Conservation (phyloP, 2,888 invertebrate genomes). For the Capitulum mitella region DNA sequence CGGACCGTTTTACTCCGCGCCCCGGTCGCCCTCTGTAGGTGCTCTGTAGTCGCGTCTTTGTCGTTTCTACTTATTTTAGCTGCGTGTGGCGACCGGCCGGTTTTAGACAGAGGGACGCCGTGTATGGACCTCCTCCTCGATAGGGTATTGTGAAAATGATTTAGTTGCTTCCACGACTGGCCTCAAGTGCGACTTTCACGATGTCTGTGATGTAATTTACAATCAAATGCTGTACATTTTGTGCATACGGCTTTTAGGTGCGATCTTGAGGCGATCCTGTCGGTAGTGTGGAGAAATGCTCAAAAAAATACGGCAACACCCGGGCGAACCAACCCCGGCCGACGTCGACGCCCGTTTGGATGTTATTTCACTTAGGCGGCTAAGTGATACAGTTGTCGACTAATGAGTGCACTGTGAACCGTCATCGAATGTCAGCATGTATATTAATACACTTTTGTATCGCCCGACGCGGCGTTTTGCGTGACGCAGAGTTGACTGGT, state of each 20-base stretch:
- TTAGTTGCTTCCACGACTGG: not conserved
- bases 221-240: slow-evolving; percentile 23
- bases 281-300: not conserved
- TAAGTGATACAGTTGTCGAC: not conserved
- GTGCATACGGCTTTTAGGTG: slow-evolving; percentile 6
- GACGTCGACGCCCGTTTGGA: too few relatives aligned
- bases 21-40: not conserved
- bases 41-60: not conserved
- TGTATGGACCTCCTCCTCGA: not conserved
- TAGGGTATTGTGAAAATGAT: not conserved
- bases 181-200: slow-evolving; percentile 4
- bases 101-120: not conserved
- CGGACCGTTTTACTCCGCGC: too few relatives aligned
- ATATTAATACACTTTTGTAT: slow-evolving; percentile 25
- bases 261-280: not conserved
- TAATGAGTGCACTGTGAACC: not conserved
- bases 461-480: not conserved
- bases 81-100: not conserved
- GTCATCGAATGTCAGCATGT: not conserved
- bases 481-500: too few relatives aligned
- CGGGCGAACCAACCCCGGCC: too few relatives aligned
- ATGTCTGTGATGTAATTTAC: slow-evolving; percentile 24
- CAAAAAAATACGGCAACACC: too few relatives aligned
- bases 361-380: not conserved
- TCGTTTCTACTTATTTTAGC: slow-evolving; percentile 18